phyloP scores from a whole-genome alignment of 2,797 vertebrate genomes.

The Cirrhinus mrigala region DNA sequence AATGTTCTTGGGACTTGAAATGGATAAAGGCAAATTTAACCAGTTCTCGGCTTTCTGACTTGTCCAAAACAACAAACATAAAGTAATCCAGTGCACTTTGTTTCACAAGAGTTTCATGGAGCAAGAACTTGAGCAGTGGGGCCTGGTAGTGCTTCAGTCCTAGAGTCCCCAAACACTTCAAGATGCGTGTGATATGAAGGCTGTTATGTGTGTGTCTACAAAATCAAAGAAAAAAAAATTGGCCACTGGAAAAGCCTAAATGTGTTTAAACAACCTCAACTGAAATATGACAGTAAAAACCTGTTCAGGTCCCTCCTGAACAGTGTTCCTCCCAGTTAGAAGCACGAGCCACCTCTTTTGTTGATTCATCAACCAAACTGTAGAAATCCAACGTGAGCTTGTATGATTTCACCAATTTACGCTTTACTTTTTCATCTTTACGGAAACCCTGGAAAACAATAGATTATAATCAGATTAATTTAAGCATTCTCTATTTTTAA shows the following conservation, averaged over 20 bases:
- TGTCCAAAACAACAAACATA: slow-evolving; percentile 85
- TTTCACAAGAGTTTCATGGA: slow-evolving; percentile 83
- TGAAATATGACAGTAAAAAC: slow-evolving; percentile 69
- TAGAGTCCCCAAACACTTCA: slow-evolving; percentile 92
- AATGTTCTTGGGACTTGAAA: slow-evolving; percentile 73
- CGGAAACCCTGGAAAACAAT: slow-evolving; percentile 77
- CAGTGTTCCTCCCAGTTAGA: slow-evolving; percentile 82
- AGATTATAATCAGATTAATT: neutral
- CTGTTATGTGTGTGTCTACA: slow-evolving; percentile 89
- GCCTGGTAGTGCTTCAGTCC: slow-evolving; percentile 84
- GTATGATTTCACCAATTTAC: slow-evolving; percentile 83
- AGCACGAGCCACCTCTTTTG: slow-evolving; percentile 78
- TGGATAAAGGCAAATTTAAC: slow-evolving; percentile 83
- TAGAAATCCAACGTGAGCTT: slow-evolving; percentile 95
- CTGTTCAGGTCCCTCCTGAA: slow-evolving; percentile 84
- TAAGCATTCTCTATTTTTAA: neutral
- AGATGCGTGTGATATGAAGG: slow-evolving; percentile 91
- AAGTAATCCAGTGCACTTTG: slow-evolving; percentile 92
- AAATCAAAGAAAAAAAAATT: neutral
- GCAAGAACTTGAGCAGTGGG: slow-evolving; percentile 90
- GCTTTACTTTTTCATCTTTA: slow-evolving; percentile 64
- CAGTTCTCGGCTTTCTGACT: slow-evolving; percentile 75
- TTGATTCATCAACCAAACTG: slow-evolving; percentile 76
- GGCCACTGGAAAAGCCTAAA: neutral
- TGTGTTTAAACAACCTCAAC: neutral